Conservation (phyloP, 1,140 invertebrate genomes). For the Ips typographus region DNA sequence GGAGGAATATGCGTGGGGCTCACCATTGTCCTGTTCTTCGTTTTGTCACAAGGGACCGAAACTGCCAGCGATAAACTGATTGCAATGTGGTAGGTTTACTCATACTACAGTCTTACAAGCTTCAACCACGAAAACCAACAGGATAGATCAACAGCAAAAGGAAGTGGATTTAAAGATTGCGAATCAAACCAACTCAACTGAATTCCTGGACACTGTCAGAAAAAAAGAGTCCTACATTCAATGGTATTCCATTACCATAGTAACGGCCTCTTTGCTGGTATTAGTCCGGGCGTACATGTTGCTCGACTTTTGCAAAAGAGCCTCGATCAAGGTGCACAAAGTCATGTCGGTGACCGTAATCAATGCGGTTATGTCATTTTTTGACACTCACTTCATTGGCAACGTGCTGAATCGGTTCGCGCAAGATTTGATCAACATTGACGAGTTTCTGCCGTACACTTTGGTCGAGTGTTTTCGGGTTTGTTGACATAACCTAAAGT, state of each 20-base stretch:
- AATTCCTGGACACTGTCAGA: slow-evolving; percentile 18
- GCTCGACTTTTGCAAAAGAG: slow-evolving; percentile 35
- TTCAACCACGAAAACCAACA: background rate
- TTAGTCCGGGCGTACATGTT: slow-evolving; percentile 23
- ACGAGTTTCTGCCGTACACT: slow-evolving; percentile 42
- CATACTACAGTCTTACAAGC: background rate
- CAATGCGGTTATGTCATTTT: slow-evolving; percentile 44
- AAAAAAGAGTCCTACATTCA: slow-evolving; percentile 20
- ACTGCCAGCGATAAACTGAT: slow-evolving; percentile 38
- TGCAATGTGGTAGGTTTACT: slow-evolving; percentile 37
- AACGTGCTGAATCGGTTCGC: slow-evolving; percentile 47
- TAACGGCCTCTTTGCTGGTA: slow-evolving; percentile 11
- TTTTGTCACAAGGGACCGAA: slow-evolving; percentile 25
- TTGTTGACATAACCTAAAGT: slow-evolving; percentile 8
- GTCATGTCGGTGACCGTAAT: slow-evolving; percentile 39
- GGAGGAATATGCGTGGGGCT: slow-evolving; percentile 34
- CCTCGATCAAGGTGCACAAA: slow-evolving; percentile 42
- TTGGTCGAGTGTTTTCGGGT: slow-evolving; percentile 39
- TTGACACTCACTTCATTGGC: slow-evolving; percentile 45
- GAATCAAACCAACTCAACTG: slow-evolving; percentile 23
- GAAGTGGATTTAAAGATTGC: slow-evolving; percentile 18
- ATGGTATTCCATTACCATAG: slow-evolving; percentile 33
- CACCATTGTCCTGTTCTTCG: slow-evolving; percentile 27
- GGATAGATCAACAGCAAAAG: slow-evolving; percentile 36
- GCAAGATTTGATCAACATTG: slow-evolving; percentile 42